Conservation (phyloP, 2,888 invertebrate species). For the Cybosia mesomella region DNA sequence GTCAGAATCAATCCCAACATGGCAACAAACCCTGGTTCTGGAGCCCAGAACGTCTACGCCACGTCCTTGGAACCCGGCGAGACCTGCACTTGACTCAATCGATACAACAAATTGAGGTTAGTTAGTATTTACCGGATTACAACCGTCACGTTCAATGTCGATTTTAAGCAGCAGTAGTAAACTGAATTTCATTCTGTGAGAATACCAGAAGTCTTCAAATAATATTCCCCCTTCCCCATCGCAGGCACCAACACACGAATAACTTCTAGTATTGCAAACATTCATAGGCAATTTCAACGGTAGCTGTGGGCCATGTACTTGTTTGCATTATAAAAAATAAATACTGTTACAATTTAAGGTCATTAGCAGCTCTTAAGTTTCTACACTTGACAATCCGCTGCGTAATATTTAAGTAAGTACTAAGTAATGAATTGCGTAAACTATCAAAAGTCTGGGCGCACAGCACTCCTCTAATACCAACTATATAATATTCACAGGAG, state of each 20-base stretch:
- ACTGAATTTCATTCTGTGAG: too few relatives aligned
- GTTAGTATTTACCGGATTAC: too few relatives aligned
- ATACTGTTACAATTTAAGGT: background rate
- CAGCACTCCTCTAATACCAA: conserved; percentile 36
- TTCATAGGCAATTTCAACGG: background rate
- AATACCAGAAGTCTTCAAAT: too few relatives aligned
- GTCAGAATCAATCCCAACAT: too few relatives aligned
- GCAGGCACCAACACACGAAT: background rate
- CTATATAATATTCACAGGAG: conserved; percentile 57
- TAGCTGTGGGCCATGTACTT: background rate
- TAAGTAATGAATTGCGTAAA: conserved; percentile 24
- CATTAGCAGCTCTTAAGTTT: background rate
- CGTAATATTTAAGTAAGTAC: conserved; percentile 2
- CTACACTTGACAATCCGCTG: background rate
- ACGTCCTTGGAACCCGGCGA: too few relatives aligned
- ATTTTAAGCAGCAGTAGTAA: too few relatives aligned
- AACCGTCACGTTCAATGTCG: too few relatives aligned
- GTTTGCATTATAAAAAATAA: background rate
- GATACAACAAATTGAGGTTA: too few relatives aligned
- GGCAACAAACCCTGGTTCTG: too few relatives aligned
- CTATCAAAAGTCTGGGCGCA: conserved; percentile 32
- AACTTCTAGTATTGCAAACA: background rate
- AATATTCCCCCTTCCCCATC: too few relatives aligned
- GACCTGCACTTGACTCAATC: too few relatives aligned
- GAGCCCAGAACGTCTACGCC: too few relatives aligned